These are phyloP conservation scores for Vanessa tameamea DNA, from an alignment of 1,140 invertebrate species.

Conservation along the genomic window DNA sequence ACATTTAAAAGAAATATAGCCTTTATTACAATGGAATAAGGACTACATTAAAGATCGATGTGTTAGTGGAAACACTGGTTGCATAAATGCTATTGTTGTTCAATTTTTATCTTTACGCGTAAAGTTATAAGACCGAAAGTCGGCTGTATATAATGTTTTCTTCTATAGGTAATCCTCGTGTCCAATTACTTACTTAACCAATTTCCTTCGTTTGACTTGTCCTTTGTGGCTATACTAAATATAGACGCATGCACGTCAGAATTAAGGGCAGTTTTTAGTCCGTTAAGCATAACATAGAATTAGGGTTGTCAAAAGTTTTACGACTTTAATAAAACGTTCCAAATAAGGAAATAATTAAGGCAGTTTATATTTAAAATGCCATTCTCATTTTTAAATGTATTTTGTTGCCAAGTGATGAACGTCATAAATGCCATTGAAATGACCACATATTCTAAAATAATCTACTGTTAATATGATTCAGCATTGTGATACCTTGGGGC, in stretches of 20 bases:
- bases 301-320: background rate
- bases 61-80: background rate
- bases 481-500: too few relatives aligned
- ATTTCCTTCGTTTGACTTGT: slow-evolving; percentile 39
- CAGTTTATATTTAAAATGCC: too few relatives aligned
- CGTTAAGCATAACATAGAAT: background rate
- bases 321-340: too few relatives aligned
- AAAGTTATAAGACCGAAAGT: background rate
- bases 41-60: background rate
- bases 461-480: too few relatives aligned
- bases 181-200: slow-evolving; percentile 50
- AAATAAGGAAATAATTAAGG: too few relatives aligned
- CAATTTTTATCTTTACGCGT: background rate
- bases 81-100: background rate
- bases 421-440: too few relatives aligned
- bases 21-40: slow-evolving; percentile 10
- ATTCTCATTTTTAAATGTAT: too few relatives aligned
- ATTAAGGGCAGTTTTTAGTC: background rate
- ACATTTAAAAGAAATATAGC: background rate
- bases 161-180: slow-evolving; percentile 16
- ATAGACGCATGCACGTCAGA: slow-evolving; percentile 7
- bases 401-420: too few relatives aligned
- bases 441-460: too few relatives aligned
- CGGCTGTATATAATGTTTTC: background rate
- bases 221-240: slow-evolving; percentile 36